phyloP scores from a whole-genome alignment of 2,888 invertebrate species.

The Chymomyza caudatula region DNA sequence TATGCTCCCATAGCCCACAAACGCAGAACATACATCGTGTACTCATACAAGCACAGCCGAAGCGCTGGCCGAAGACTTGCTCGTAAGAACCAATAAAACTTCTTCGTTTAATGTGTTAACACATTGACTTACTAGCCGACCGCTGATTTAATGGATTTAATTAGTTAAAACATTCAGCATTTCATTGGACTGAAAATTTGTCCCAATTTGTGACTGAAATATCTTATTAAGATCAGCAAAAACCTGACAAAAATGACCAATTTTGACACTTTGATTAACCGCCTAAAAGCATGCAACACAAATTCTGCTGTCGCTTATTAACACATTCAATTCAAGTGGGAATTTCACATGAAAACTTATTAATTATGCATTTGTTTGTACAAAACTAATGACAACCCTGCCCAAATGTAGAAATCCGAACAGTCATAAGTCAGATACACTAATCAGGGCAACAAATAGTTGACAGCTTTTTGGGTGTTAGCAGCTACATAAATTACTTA shows the following conservation, averaged over 20 bases:
- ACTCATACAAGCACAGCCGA: too few species aligned
- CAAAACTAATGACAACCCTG: slow-evolving; percentile 36
- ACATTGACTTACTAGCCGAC: too few species aligned
- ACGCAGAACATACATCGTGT: too few species aligned
- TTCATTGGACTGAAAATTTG: not conserved
- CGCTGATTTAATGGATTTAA: too few species aligned
- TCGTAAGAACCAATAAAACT: too few species aligned
- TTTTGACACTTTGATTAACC: not conserved
- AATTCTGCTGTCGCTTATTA: not conserved
- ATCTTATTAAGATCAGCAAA: not conserved
- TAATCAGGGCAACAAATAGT: slow-evolving; percentile 33
- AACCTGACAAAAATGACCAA: not conserved
- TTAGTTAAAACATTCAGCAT: too few species aligned
- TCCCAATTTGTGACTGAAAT: not conserved
- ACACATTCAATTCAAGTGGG: not conserved
- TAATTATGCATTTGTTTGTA: slow-evolving; percentile 60
- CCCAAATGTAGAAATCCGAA: slow-evolving; percentile 17
- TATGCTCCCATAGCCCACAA: too few species aligned
- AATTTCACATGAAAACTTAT: slow-evolving; percentile 16
- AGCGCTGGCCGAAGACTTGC: too few species aligned
- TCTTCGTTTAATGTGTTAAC: too few species aligned
- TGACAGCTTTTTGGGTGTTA: slow-evolving; percentile 20
- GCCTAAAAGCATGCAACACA: not conserved
- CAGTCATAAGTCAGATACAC: slow-evolving; percentile 16
- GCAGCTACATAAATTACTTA: slow-evolving; percentile 37